Base-by-base conservation (phyloP, 2,888 invertebrate genomes). In the Brenthis hecate region DNA sequence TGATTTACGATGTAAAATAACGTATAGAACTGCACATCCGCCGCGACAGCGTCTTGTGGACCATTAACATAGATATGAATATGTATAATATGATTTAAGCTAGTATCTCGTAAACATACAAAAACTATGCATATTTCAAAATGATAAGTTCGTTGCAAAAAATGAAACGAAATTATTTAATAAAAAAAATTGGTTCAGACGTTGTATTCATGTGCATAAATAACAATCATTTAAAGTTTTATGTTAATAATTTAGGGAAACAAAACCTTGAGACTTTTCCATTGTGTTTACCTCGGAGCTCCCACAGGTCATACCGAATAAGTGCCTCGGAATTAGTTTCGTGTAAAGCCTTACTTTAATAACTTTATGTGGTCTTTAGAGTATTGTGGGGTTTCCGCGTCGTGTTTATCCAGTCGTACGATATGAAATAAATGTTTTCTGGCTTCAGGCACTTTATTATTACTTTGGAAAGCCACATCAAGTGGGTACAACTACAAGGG, bases 401-500 rank as follows among this genome's bases (percentile, higher is more conserved):
- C 78, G 78, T 82, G 82, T 84, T 88, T 87, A 85, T 88, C 85
- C 86, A 88, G 84, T 81, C 80, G 82, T 83, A 79, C 81, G 83
- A 82, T 89, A 90, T 90, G 87, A 88, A 92, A 87, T 91, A 82
- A 85, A 89, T 89, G 90, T 91, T 92, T 91, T 92, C 87, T 91
- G 91, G 92, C 92, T 92, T 90, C 91, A 86, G 92, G 92, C 92
- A 85, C 88, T 91, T 89, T 91, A 89, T 91, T 92, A 91, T 92
- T 92, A 91, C 89, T 91, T 88, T 86, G 87, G 84, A 83, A 86
- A 86, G 85, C 80, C 80, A 80, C 78, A 80, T 80, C 80, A 81
- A 86, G 84, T 78, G 81, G 80, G 78, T 79, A 77, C 80, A 82
- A 84, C 84, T 81, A 78, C 75, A 80, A 81, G 84, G 88, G 88